Conservation (phyloP, 2,797 vertebrate genomes). For the Pantherophis alleghaniensis region DNA sequence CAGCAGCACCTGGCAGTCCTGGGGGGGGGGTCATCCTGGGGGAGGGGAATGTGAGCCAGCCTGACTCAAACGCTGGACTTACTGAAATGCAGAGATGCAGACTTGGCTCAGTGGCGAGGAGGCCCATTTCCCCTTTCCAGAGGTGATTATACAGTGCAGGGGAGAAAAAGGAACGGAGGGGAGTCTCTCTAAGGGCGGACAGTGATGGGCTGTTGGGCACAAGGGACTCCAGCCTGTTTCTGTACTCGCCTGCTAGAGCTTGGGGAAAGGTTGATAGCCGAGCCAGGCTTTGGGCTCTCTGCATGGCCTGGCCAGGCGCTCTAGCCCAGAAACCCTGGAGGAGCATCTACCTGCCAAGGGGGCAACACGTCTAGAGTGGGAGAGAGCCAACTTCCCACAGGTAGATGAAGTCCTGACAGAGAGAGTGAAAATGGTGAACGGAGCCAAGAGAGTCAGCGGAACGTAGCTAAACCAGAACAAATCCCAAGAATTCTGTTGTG, state of each 20-base stretch:
- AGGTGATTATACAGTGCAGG: neutral
- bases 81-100: neutral
- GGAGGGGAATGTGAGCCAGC: neutral
- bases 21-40: neutral
- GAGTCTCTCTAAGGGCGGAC: neutral
- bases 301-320: neutral
- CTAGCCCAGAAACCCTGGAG: neutral
- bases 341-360: too few relatives aligned
- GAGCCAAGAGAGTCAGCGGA: too few relatives aligned
- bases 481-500: too few relatives aligned
- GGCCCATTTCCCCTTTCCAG: neutral
- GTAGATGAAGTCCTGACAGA: too few relatives aligned
- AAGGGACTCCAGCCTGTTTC: neutral
- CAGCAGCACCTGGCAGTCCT: neutral
- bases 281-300: neutral
- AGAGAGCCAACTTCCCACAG: too few relatives aligned
- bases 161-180: neutral
- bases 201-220: neutral
- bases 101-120: neutral
- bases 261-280: neutral
- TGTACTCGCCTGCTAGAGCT: neutral
- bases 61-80: neutral
- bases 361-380: too few relatives aligned
- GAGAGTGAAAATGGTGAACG: too few relatives aligned
- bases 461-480: too few relatives aligned